Conservation (phyloP, 1,140 invertebrate species). For the Drosophila micromelanica region DNA sequence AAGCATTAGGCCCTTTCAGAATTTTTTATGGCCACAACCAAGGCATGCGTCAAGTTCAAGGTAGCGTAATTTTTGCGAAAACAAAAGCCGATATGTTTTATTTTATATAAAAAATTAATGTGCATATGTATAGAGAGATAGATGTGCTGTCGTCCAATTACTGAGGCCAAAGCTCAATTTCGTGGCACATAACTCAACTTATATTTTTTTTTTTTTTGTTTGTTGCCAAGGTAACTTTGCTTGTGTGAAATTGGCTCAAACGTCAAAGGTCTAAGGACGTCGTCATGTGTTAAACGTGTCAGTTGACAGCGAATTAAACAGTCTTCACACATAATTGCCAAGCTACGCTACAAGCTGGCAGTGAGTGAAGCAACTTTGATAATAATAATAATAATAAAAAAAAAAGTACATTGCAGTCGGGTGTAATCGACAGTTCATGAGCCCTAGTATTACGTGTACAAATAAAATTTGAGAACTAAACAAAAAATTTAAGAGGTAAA, state of each 20-base stretch:
- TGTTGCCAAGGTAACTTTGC: slow-evolving; percentile 13
- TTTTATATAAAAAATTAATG: no score
- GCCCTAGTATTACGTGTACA: no score
- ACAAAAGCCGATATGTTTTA: slow-evolving; percentile 6
- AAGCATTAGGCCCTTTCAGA: slow-evolving; percentile 35
- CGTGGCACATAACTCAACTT: slow-evolving; percentile 8
- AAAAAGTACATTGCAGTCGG: not conserved
- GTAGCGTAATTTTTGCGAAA: slow-evolving; percentile 24
- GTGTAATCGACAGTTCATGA: no score
- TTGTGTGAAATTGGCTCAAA: slow-evolving; percentile 9
- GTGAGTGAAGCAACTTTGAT: slow-evolving; percentile 2
- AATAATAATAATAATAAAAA: not conserved
- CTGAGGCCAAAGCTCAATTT: slow-evolving; percentile 10
- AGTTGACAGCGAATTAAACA: slow-evolving; percentile 1
- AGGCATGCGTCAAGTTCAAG: slow-evolving; percentile 49
- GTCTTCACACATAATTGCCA: slow-evolving; percentile 2
- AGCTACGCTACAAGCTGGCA: not conserved
- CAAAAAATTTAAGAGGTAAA: no score
- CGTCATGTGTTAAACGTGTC: not conserved
- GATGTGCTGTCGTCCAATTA: slow-evolving; percentile 15
- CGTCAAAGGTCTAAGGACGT: slow-evolving; percentile 7
- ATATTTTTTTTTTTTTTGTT: not conserved
- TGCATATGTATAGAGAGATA: not conserved
- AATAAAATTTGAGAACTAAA: no score
- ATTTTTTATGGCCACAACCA: slow-evolving; percentile 37